These are phyloP conservation scores for Tetanocera ferruginea DNA, from an alignment of 2,888 invertebrate species.

Conservation along the genomic window DNA sequence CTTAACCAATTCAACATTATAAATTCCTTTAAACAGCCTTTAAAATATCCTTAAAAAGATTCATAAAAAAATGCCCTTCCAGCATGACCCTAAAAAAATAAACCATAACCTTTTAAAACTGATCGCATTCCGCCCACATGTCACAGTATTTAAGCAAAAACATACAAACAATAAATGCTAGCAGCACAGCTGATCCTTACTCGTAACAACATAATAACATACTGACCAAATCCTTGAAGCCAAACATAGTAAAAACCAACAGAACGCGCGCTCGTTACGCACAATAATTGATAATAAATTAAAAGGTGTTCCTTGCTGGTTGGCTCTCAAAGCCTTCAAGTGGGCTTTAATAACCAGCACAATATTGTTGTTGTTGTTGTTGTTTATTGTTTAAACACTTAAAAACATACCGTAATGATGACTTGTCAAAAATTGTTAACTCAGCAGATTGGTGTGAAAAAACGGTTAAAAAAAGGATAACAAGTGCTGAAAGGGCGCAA, in stretches of 20 bases:
- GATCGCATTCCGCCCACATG: slow-evolving; percentile 33
- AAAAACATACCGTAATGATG: slow-evolving; percentile 43
- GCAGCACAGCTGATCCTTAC: slow-evolving; percentile 39
- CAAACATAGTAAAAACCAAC: background rate
- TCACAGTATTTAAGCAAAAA: slow-evolving; percentile 31
- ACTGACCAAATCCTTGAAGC: slow-evolving; percentile 19
- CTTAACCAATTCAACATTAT: too few relatives aligned
- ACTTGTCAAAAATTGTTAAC: slow-evolving; percentile 46
- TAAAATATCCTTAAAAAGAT: too few relatives aligned
- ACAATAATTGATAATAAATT: slow-evolving; percentile 53
- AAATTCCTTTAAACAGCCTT: too few relatives aligned
- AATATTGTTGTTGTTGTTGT: background rate
- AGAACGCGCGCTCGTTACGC: slow-evolving; percentile 14
- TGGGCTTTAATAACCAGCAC: background rate
- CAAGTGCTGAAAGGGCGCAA: slow-evolving; percentile 6
- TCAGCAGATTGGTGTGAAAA: slow-evolving; percentile 47
- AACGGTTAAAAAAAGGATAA: slow-evolving; percentile 41
- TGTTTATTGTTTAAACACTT: background rate
- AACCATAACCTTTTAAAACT: too few relatives aligned
- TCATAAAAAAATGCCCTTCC: background rate
- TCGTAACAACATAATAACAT: background rate
- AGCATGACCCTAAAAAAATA: too few relatives aligned
- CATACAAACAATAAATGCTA: slow-evolving; percentile 37
- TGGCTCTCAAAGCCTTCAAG: background rate
- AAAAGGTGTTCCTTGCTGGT: slow-evolving; percentile 47